phyloP scores from a whole-genome alignment of 2,113 vertebrate species.

The Calyptomena viridis region DNA sequence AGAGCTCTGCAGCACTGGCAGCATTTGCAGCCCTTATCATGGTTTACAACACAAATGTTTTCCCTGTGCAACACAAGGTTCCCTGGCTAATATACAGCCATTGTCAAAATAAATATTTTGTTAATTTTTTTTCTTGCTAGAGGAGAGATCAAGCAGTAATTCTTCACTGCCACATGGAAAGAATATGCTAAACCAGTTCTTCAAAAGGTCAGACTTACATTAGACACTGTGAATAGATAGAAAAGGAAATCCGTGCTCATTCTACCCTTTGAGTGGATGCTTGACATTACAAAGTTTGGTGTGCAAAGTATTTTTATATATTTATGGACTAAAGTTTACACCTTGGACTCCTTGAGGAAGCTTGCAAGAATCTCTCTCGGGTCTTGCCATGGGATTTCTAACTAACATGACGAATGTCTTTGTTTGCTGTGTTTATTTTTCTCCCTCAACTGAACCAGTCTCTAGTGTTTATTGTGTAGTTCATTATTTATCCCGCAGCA shows the following conservation, averaged over 20 bases:
- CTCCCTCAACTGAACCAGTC: neutral
- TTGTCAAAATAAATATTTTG: neutral
- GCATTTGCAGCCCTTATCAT: neutral
- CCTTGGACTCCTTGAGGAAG: neutral
- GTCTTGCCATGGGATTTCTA: neutral
- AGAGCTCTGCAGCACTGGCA: slow-evolving; percentile 6
- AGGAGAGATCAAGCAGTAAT: neutral
- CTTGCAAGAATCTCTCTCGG: neutral
- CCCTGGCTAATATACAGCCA: neutral
- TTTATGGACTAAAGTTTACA: neutral
- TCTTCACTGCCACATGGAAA: neutral
- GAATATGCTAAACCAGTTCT: neutral
- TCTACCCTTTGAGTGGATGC: neutral
- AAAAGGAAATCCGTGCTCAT: neutral
- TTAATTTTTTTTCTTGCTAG: neutral
- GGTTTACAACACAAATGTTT: neutral
- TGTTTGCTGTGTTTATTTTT: slow-evolving; percentile 42
- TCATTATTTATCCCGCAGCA: slow-evolving; percentile 40
- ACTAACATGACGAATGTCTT: neutral
- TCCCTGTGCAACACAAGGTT: neutral
- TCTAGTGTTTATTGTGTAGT: slow-evolving; percentile 10
- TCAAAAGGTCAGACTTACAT: neutral
- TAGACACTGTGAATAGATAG: neutral
- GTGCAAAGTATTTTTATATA: neutral
- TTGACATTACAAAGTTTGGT: neutral